These are phyloP conservation scores for Copidosoma floridanum DNA, from an alignment of 1,140 invertebrate species.

Conservation along the genomic window DNA sequence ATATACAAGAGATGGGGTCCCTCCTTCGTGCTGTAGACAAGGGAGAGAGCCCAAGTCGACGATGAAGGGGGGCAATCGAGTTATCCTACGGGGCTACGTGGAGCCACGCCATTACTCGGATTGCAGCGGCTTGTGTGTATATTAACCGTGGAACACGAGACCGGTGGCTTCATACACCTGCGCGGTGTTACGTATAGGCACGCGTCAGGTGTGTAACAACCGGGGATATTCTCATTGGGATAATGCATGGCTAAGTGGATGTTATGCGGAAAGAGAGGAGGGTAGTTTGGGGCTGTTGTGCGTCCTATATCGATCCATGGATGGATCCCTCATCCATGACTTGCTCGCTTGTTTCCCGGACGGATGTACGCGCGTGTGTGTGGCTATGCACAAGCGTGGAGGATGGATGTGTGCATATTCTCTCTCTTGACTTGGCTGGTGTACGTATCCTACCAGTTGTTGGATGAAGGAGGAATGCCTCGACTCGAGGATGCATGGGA, in stretches of 20 bases:
- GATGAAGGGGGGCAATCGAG: not conserved
- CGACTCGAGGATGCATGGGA: not conserved
- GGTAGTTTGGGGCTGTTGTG: too few relatives aligned
- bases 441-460: not conserved
- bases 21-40: too few relatives aligned
- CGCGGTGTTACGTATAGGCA: too few relatives aligned
- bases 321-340: too few relatives aligned
- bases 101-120: slow-evolving; percentile 40
- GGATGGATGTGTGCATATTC: not conserved
- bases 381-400: not conserved
- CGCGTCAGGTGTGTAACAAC: slow-evolving; percentile 10
- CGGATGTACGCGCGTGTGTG: too few relatives aligned
- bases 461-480: not conserved
- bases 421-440: not conserved
- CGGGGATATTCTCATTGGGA: slow-evolving; percentile 45
- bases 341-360: too few relatives aligned
- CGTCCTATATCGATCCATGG: slow-evolving; percentile 37
- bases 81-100: too few relatives aligned
- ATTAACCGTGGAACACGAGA: slow-evolving; percentile 22
- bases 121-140: slow-evolving; percentile 37
- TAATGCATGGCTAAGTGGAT: slow-evolving; percentile 50
- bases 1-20: too few relatives aligned
- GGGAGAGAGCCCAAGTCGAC: not conserved
- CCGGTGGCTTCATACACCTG: too few relatives aligned
- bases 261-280: too few relatives aligned